A percentile compares a stretch with the other conserved stretches of the same genome.
Evolutionary conservation across 2,888 invertebrate genomes (phyloP).

Genomic region (Galerucella pusilla): DNA sequence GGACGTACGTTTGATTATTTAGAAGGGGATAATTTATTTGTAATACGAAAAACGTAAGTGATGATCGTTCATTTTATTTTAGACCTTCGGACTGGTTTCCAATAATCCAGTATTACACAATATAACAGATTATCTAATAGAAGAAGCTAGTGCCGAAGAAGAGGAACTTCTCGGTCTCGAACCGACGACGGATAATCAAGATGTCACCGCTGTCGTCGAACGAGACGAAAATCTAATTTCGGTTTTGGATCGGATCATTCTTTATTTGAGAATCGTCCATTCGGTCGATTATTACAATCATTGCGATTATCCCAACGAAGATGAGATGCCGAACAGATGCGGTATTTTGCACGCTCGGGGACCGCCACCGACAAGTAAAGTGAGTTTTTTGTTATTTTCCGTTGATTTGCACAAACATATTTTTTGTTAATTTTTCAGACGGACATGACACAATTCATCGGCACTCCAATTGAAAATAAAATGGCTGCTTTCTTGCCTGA

Average conservation of each 20-base stretch:
- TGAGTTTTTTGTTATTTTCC: constrained; percentile 25
- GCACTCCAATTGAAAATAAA: constrained; percentile 87
- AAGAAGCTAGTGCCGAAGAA: constrained; percentile 98
- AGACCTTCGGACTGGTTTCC: constrained; percentile 78
- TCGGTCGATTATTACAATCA: constrained; percentile 99
- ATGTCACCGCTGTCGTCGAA: constrained; percentile 69
- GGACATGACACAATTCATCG: constrained; percentile 78
- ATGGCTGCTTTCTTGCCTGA: constrained; percentile 90
- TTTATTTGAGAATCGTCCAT: constrained; percentile 96
- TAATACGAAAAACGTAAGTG: no score
- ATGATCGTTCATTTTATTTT: constrained; percentile 21
- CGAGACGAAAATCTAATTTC: constrained; percentile 77
- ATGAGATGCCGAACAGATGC: constrained; percentile 99
- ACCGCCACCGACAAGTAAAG: constrained; percentile 82
- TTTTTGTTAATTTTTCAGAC: constrained; percentile 66
- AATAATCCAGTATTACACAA: constrained; percentile 95
- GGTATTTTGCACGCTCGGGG: constrained; percentile 98
- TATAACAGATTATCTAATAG: constrained; percentile 97
- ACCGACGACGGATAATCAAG: constrained; percentile 65
- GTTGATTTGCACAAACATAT: not conserved
- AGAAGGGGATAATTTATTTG: no score
- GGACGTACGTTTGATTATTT: no score
- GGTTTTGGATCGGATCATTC: constrained; percentile 82
- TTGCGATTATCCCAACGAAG: constrained; percentile 98
- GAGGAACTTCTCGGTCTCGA: constrained; percentile 88